Conservation (phyloP, 1,140 invertebrate species). For the Pantala flavescens region DNA sequence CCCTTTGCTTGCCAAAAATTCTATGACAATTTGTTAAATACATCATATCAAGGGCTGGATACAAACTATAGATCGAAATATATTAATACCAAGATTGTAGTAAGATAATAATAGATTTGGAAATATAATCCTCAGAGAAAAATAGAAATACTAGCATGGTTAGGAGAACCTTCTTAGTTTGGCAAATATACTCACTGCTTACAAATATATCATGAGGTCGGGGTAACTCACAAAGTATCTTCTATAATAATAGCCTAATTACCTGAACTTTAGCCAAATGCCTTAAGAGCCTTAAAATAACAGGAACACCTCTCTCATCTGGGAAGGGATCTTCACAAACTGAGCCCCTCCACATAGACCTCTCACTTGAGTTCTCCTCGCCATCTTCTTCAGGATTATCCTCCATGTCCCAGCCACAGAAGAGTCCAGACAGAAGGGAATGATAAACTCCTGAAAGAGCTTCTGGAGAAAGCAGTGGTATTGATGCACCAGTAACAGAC, state of each 20-base stretch:
- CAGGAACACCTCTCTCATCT: background rate
- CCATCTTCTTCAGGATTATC: background rate
- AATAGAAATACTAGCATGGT: no score
- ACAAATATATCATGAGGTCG: no score
- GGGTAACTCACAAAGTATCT: no score
- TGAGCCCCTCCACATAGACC: background rate
- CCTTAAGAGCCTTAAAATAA: background rate
- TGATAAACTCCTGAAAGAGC: conserved; percentile 32
- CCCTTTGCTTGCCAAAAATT: no score
- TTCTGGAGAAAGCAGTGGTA: conserved; percentile 48
- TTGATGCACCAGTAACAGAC: background rate
- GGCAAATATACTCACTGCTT: no score
- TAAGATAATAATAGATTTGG: no score
- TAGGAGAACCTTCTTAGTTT: no score
- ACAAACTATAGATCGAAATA: no score
- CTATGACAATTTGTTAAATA: no score
- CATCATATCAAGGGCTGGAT: no score
- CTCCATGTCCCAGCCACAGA: conserved; percentile 50
- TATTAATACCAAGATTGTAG: no score
- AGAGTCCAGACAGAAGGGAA: conserved; percentile 69
- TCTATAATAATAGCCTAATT: background rate
- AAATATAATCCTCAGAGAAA: no score
- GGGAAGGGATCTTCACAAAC: background rate
- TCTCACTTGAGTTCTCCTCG: background rate
- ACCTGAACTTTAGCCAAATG: background rate